These are phyloP conservation scores for Euleptes europaea DNA, from an alignment of 2,113 vertebrate genomes.

Conservation along the genomic window DNA sequence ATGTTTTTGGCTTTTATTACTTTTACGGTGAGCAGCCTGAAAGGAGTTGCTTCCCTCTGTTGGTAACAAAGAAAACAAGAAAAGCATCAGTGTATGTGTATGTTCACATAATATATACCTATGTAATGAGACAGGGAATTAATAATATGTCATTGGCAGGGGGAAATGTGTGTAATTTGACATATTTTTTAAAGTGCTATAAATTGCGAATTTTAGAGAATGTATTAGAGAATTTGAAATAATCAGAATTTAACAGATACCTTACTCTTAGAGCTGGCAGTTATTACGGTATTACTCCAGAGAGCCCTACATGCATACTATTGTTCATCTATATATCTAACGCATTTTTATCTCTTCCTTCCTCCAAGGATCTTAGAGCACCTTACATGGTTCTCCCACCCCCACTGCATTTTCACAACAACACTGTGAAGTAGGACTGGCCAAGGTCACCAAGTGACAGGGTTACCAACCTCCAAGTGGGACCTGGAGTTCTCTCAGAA, in stretches of 20 bases:
- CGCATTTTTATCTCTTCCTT: too few species aligned
- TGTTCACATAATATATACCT: not conserved
- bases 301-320: not conserved
- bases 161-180: not conserved
- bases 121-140: not conserved
- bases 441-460: too few species aligned
- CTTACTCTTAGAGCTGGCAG: not conserved
- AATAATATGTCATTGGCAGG: not conserved
- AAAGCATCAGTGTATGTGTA: not conserved
- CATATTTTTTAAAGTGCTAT: not conserved
- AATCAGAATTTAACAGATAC: not conserved
- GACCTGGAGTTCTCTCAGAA: too few species aligned
- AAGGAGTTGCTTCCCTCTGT: slow-evolving; percentile 64
- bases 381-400: too few species aligned
- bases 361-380: too few species aligned
- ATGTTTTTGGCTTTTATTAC: slow-evolving; percentile 60
- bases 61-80: not conserved
- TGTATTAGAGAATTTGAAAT: not conserved
- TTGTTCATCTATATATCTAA: too few species aligned
- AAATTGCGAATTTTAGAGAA: not conserved
- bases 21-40: slow-evolving; percentile 69
- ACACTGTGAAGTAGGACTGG: too few species aligned
- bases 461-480: too few species aligned
- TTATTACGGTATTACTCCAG: not conserved
- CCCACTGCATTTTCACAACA: too few species aligned